phyloP scores from a whole-genome alignment of 1,140 invertebrate species.

The Maniola jurtina region DNA sequence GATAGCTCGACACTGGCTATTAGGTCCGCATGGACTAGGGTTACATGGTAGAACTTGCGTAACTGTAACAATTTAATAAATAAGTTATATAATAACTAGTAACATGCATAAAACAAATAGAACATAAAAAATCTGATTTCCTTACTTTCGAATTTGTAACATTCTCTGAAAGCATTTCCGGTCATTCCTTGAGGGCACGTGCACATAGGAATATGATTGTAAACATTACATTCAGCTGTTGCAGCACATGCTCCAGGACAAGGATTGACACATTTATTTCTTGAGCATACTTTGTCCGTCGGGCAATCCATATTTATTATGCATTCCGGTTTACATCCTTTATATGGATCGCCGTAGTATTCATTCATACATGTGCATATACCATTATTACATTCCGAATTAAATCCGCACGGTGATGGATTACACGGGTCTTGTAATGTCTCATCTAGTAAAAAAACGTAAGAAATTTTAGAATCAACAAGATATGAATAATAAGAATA shows the following conservation, averaged over 20 bases:
- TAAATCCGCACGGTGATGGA: slow-evolving; percentile 86
- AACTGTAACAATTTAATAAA: slow-evolving; percentile 47
- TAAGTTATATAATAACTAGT: slow-evolving; percentile 5
- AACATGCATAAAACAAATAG: background rate
- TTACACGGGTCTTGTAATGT: slow-evolving; percentile 80
- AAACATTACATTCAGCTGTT: slow-evolving; percentile 83
- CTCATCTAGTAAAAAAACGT: slow-evolving; percentile 58
- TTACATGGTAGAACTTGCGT: slow-evolving; percentile 78
- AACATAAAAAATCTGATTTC: slow-evolving; percentile 9
- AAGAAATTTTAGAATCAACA: background rate
- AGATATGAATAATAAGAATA: background rate
- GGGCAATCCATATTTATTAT: slow-evolving; percentile 84
- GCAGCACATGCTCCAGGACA: slow-evolving; percentile 85
- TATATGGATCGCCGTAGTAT: slow-evolving; percentile 85
- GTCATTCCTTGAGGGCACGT: slow-evolving; percentile 81
- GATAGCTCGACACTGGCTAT: slow-evolving; percentile 84
- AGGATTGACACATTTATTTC: slow-evolving; percentile 85
- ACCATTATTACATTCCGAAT: slow-evolving; percentile 82
- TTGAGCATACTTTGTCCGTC: slow-evolving; percentile 82
- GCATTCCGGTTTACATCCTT: slow-evolving; percentile 85
- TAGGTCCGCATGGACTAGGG: slow-evolving; percentile 85
- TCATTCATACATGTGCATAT: slow-evolving; percentile 83
- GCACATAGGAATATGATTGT: slow-evolving; percentile 85
- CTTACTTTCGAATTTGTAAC: slow-evolving; percentile 67
- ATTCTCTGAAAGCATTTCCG: slow-evolving; percentile 83